Conservation (phyloP, 2,888 invertebrate species). For the Cheilosia urbana region DNA sequence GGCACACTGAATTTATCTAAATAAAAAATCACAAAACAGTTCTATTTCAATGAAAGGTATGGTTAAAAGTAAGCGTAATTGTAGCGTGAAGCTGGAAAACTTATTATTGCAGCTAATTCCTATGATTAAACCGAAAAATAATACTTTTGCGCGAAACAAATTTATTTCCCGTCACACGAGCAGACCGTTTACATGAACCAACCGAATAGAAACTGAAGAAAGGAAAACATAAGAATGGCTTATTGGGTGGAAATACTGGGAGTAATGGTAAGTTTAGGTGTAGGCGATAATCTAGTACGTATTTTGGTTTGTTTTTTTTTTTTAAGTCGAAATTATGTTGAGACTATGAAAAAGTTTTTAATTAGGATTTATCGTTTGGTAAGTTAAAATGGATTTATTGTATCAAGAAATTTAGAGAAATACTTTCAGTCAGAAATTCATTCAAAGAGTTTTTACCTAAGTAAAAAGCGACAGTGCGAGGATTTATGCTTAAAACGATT, state of each 20-base stretch:
- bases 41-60: not conserved
- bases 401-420: no score
- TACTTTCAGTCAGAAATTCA: no score
- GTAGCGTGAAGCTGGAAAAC: not conserved
- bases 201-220: conserved; percentile 66
- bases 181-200: conserved; percentile 30
- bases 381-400: no score
- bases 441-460: no score
- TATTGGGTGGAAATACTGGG: conserved; percentile 57
- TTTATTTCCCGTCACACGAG: not conserved
- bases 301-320: not conserved
- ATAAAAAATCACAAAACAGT: conserved; percentile 1
- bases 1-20: conserved; percentile 35
- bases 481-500: no score
- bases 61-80: not conserved
- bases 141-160: conserved; percentile 59
- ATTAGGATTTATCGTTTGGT: no score
- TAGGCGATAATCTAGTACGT: conserved; percentile 38
- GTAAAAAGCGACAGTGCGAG: no score
- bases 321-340: no score
- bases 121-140: conserved; percentile 31
- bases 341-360: no score
- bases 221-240: conserved; percentile 41
- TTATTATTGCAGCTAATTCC: conserved; percentile 8
- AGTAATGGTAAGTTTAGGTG: conserved; percentile 6